Evolutionary conservation across 2,113 vertebrate genomes (phyloP), one percentile per base, ranked within the genome.

Genomic region (Laticauda laticaudata): DNA sequence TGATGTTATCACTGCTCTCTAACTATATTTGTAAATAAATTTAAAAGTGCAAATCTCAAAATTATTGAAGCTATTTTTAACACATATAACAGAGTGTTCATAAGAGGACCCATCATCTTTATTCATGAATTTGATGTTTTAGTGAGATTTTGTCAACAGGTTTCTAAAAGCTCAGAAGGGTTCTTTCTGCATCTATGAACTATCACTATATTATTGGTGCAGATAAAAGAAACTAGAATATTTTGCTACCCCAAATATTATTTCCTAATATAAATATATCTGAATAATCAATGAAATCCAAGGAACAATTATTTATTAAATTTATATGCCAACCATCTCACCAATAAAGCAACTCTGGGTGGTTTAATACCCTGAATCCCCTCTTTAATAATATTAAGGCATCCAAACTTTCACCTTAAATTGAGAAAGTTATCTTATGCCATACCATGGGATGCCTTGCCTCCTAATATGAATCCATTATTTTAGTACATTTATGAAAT

Each of bases 401-500:
- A 56, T 43, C 55, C 4, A 59, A 20, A 15, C 18, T 45, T 91
- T 39, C 81, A 24, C 39, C 91, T 88, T 88, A 55, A 43, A 86
- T 9, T 26, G 29, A 86, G 54, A 92, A 55, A 9, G 4, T 14
- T 9, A n/a, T 5, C 7, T 92, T 53, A 21, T 39, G 12, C 39
- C 8, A 29, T 9, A 43, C 7, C 20, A 18, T 7, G 20, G 86
- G 10, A 64, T 24, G 1, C 2, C 29, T n/a, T 85, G 54, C 9
- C 54, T 34, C 23, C 24, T 18, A 15, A 23, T 61, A 5, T 6
- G 5, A 53, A 88, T 26, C n/a, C 21, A n/a, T 20, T 3, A 29
- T 39, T 12, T 96, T 95, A 96, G 94, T 5, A 69, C 39, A 55
- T 55, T 21, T 64, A 8, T 4, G 7, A 26, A 4, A n/a, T 54